Evolutionary conservation across 2,888 invertebrate genomes (phyloP).

Genomic region (Panopea generosa): DNA sequence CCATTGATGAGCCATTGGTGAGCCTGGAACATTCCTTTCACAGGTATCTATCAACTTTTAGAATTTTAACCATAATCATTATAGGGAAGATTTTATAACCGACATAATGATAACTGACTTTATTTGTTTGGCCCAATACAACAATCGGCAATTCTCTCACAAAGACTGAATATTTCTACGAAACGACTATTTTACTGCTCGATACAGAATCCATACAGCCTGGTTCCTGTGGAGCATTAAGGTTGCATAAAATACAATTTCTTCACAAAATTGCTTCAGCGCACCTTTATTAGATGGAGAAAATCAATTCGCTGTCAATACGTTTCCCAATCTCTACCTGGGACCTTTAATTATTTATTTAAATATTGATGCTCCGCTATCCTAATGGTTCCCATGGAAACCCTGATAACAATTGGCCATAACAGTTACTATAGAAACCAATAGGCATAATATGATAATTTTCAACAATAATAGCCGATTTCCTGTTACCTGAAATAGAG

Average conservation of each 20-base stretch:
- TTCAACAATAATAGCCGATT: slow-evolving; percentile 44
- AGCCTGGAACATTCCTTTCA: no score
- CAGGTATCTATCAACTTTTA: no score
- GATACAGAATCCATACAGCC: no score
- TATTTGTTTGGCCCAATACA: no score
- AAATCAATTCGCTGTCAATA: slow-evolving; percentile 60
- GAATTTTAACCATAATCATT: no score
- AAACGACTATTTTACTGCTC: no score
- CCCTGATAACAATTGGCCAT: slow-evolving; percentile 56
- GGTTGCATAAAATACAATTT: not conserved
- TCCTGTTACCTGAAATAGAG: slow-evolving; percentile 51
- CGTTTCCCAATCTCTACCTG: slow-evolving; percentile 43
- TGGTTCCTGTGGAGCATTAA: no score
- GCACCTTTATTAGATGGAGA: slow-evolving; percentile 28
- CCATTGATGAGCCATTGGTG: no score
- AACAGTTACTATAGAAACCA: slow-evolving; percentile 57
- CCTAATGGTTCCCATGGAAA: slow-evolving; percentile 58
- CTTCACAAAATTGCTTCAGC: slow-evolving; percentile 21
- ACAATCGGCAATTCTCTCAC: no score
- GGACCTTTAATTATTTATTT: slow-evolving; percentile 66
- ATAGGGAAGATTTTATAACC: no score
- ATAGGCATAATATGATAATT: slow-evolving; percentile 34
- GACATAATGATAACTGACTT: no score
- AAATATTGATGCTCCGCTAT: slow-evolving; percentile 55
- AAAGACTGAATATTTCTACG: no score